Evolutionary conservation across 2,797 vertebrate species (phyloP).

Genomic region (Cheirogaleus major): DNA sequence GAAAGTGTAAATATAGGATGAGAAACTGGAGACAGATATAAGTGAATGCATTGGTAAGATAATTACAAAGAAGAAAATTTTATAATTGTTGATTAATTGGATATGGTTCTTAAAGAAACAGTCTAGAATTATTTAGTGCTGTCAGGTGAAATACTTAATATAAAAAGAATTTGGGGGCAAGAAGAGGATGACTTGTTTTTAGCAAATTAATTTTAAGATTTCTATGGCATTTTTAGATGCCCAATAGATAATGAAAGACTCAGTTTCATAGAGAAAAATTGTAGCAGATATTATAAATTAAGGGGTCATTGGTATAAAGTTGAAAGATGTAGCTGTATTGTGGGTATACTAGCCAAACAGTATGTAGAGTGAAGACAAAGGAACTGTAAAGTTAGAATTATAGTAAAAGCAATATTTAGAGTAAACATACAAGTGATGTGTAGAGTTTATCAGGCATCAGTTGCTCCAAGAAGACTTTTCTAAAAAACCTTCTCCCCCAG

Average conservation of each 20-base stretch:
- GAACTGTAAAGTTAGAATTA: background rate
- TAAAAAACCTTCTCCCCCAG: background rate
- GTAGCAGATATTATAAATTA: background rate
- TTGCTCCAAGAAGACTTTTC: background rate
- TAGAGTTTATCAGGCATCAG: background rate
- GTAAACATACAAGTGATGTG: background rate
- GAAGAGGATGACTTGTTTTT: background rate
- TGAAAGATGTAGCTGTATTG: background rate
- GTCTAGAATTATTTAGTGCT: background rate
- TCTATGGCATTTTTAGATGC: background rate
- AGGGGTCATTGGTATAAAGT: background rate
- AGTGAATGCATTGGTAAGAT: background rate
- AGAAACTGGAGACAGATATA: background rate
- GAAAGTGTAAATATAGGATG: background rate
- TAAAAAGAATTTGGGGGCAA: background rate
- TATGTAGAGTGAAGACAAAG: background rate
- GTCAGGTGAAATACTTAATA: background rate
- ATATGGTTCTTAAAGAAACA: background rate
- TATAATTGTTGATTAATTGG: background rate
- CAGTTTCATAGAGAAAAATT: background rate
- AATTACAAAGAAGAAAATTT: background rate
- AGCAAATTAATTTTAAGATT: background rate
- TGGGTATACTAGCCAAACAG: background rate
- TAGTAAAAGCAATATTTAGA: background rate
- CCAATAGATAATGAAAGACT: background rate